Conservation (phyloP, 2,797 vertebrate genomes). For the Helicolenus hilgendorfi region DNA sequence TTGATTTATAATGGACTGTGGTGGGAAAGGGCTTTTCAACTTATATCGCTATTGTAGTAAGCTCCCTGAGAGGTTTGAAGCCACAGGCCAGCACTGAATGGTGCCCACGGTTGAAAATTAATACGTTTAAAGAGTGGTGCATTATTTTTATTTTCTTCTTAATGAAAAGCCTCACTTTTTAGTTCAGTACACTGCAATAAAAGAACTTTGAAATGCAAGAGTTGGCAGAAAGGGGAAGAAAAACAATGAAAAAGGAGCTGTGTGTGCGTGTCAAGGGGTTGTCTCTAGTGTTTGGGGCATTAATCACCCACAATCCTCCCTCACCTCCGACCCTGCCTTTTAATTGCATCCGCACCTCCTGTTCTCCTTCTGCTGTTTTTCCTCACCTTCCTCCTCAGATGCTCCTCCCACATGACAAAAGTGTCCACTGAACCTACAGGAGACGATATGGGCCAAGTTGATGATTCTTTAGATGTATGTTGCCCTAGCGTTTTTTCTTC, state of each 20-base stretch:
- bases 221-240: not conserved
- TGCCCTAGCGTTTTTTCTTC: not conserved
- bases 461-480: not conserved
- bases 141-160: slow-evolving; percentile 1
- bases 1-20: slow-evolving; percentile 34
- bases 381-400: slow-evolving; percentile 9
- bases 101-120: not conserved
- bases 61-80: slow-evolving; percentile 12
- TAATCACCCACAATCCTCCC: slow-evolving; percentile 59
- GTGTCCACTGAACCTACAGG: not conserved
- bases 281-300: slow-evolving; percentile 53
- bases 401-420: not conserved
- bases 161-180: not conserved
- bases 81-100: not conserved
- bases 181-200: not conserved
- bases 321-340: slow-evolving; percentile 73
- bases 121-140: not conserved
- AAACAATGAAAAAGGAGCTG: slow-evolving; percentile 8
- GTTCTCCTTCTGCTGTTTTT: slow-evolving; percentile 37
- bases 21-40: slow-evolving; percentile 21
- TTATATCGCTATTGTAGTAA: not conserved
- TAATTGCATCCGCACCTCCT: slow-evolving; percentile 76
- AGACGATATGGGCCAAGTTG: not conserved
- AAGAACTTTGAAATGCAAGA: not conserved
- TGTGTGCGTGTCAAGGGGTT: slow-evolving; percentile 34